phyloP scores from a whole-genome alignment of 2,113 vertebrate genomes.

The Blennius ocellaris region DNA sequence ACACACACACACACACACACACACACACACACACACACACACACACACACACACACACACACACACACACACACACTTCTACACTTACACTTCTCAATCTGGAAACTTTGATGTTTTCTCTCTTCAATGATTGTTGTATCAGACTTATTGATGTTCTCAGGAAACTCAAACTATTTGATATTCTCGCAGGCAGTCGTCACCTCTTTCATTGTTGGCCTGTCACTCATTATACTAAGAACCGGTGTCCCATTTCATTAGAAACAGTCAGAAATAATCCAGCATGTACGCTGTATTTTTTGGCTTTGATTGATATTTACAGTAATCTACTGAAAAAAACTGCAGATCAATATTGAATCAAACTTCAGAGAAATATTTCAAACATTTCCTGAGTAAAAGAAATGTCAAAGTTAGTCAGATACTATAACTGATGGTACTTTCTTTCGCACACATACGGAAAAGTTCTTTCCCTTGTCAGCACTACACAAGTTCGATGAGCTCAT shows the following conservation, averaged over 20 bases:
- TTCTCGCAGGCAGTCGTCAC: neutral
- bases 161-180: neutral
- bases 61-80: too few relatives aligned
- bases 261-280: neutral
- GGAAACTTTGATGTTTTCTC: too few relatives aligned
- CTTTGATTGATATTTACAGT: constrained; percentile 4
- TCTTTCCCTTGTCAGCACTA: constrained; percentile 2
- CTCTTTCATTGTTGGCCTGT: neutral
- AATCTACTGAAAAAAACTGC: constrained; percentile 15
- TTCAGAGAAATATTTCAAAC: neutral
- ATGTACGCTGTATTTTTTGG: neutral
- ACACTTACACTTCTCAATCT: too few relatives aligned
- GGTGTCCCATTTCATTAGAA: neutral
- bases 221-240: constrained; percentile 4
- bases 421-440: constrained; percentile 21
- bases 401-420: neutral
- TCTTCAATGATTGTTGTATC: neutral
- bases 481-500: constrained; percentile 32
- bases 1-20: too few relatives aligned
- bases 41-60: too few relatives aligned
- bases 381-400: neutral
- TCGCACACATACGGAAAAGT: neutral
- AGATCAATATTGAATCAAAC: neutral
- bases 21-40: too few relatives aligned
- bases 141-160: neutral